phyloP scores from a whole-genome alignment of 2,797 vertebrate genomes.

The Acanthurus lineatus region DNA sequence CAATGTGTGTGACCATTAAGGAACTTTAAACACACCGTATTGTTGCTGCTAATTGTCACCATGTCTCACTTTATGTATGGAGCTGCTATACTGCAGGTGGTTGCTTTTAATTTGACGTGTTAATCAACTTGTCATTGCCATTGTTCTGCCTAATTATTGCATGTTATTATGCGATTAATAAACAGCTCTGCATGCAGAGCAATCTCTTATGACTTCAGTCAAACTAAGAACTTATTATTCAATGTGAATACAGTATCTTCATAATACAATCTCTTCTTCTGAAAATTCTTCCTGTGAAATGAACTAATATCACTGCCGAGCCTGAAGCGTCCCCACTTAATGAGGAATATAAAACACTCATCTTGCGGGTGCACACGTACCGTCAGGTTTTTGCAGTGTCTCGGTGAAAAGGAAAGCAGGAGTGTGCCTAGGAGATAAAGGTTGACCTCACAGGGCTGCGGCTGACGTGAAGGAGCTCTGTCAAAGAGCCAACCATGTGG shows the following conservation, averaged over 20 bases:
- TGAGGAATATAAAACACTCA: slow-evolving; percentile 6
- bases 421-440: slow-evolving; percentile 45
- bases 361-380: background rate
- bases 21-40: slow-evolving; percentile 3
- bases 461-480: slow-evolving; percentile 60
- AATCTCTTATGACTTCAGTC: background rate
- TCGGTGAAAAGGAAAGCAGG: slow-evolving; percentile 12
- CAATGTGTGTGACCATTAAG: background rate
- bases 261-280: background rate
- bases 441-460: slow-evolving; percentile 46
- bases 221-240: background rate
- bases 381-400: slow-evolving; percentile 6
- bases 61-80: background rate
- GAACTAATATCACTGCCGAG: background rate
- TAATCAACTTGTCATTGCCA: slow-evolving; percentile 10
- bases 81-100: slow-evolving; percentile 1
- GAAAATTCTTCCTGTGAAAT: background rate
- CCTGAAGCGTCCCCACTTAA: background rate
- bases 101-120: slow-evolving; percentile 24
- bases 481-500: slow-evolving; percentile 71
- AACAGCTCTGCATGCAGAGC: background rate
- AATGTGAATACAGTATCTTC: background rate
- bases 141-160: slow-evolving; percentile 30
- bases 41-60: slow-evolving; percentile 25
- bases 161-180: slow-evolving; percentile 24